A percentile compares a stretch with the other conserved stretches of the same genome.
Conservation (phyloP, 2,888 invertebrate genomes). For the Eumacrocentrus americanus region DNA sequence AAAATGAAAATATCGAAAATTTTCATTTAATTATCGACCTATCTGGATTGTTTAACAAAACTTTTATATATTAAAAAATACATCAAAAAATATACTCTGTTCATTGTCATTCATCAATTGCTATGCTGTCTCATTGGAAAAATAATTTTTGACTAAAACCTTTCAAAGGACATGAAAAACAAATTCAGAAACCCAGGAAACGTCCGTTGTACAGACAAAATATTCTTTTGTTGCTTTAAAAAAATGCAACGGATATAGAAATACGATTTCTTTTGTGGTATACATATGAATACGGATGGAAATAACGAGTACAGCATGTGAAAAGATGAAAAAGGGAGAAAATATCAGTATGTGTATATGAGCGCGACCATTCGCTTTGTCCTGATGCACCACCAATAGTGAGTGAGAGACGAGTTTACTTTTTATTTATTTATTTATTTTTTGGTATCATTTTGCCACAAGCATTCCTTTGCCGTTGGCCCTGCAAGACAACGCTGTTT, state of each 20-base stretch:
- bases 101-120: no score
- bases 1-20: no score
- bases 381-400: slow-evolving; percentile 9
- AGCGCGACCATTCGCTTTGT: slow-evolving; percentile 22
- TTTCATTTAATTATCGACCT: background rate
- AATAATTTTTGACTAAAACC: no score
- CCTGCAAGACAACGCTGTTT: slow-evolving; percentile 26
- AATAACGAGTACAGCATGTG: slow-evolving; percentile 24
- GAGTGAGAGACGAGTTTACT: slow-evolving; percentile 22
- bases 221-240: background rate
- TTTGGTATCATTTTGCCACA: background rate
- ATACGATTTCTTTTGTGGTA: background rate
- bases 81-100: no score
- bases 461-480: slow-evolving; percentile 1
- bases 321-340: slow-evolving; percentile 11
- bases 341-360: slow-evolving; percentile 12
- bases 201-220: background rate
- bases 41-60: no score
- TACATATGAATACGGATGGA: slow-evolving; percentile 7
- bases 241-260: background rate
- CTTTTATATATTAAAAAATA: no score
- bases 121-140: no score
- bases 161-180: no score
- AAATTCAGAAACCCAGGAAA: background rate
- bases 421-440: slow-evolving; percentile 8